phyloP scores from a whole-genome alignment of 2,888 invertebrate genomes.

The Synanthedon myopaeformis region DNA sequence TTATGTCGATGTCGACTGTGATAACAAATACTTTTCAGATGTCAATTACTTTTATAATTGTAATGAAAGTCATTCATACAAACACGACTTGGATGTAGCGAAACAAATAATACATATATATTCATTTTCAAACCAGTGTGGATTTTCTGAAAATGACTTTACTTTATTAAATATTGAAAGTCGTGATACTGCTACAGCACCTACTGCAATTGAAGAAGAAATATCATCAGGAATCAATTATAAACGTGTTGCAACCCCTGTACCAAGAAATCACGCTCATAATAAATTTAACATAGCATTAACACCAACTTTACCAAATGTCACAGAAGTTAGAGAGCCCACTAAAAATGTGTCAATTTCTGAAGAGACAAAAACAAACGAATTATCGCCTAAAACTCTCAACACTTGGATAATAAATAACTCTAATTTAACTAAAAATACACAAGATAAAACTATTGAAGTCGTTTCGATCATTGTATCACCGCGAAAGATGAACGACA shows the following conservation, averaged over 20 bases:
- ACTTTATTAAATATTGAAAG: constrained; percentile 23
- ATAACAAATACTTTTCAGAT: constrained; percentile 4
- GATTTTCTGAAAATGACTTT: constrained; percentile 27
- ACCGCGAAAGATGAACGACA: not conserved
- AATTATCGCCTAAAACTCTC: constrained; percentile 4
- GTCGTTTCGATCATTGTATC: no score
- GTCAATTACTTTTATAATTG: not conserved
- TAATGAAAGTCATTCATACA: constrained; percentile 8
- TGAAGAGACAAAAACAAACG: constrained; percentile 8
- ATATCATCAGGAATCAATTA: constrained; percentile 5
- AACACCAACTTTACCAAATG: constrained; percentile 40
- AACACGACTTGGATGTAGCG: constrained; percentile 19
- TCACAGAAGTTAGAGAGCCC: constrained; percentile 45
- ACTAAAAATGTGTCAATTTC: constrained; percentile 14
- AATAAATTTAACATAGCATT: constrained; percentile 38
- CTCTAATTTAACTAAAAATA: no score
- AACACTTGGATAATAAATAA: not conserved
- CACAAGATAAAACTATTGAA: no score
- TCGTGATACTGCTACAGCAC: constrained; percentile 16
- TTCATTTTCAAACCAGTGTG: constrained; percentile 43
- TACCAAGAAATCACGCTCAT: constrained; percentile 20
- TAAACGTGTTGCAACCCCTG: constrained; percentile 32
- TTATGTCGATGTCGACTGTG: constrained; percentile 15
- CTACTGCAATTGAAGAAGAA: constrained; percentile 3
- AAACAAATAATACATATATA: constrained; percentile 47